These are phyloP conservation scores for Lepidochitona cinerea DNA, from an alignment of 2,888 invertebrate species.

Conservation along the genomic window DNA sequence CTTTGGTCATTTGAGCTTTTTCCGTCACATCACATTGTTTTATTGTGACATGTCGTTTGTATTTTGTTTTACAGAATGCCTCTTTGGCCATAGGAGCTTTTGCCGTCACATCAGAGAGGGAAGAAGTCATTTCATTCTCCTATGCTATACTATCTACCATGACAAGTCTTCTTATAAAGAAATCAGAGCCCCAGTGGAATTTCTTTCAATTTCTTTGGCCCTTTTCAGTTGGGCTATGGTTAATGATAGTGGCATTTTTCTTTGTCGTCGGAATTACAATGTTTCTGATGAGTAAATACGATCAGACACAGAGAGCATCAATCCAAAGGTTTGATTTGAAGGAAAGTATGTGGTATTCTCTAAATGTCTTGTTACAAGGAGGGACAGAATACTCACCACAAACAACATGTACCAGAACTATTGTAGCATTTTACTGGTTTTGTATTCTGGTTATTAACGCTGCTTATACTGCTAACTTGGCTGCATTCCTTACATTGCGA, in stretches of 20 bases:
- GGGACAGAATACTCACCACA: slow-evolving; percentile 58
- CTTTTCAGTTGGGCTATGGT: slow-evolving; percentile 46
- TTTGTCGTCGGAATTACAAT: slow-evolving; percentile 49
- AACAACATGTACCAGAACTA: slow-evolving; percentile 59
- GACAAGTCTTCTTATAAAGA: slow-evolving; percentile 48
- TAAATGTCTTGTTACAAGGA: slow-evolving; percentile 57
- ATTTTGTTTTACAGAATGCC: slow-evolving; percentile 42
- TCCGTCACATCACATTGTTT: no score
- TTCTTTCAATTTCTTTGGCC: slow-evolving; percentile 52
- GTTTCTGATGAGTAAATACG: slow-evolving; percentile 57
- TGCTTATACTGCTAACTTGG: slow-evolving; percentile 63
- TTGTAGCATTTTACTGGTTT: slow-evolving; percentile 63
- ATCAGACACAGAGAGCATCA: slow-evolving; percentile 46
- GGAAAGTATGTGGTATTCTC: slow-evolving; percentile 60
- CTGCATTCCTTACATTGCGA: slow-evolving; percentile 56
- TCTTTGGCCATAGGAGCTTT: slow-evolving; percentile 57
- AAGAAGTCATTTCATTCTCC: slow-evolving; percentile 55
- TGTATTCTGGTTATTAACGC: slow-evolving; percentile 59
- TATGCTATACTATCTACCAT: slow-evolving; percentile 56
- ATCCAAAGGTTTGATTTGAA: slow-evolving; percentile 56
- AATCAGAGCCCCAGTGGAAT: slow-evolving; percentile 44
- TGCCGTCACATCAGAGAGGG: slow-evolving; percentile 54
- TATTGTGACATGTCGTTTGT: neutral
- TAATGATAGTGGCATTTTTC: slow-evolving; percentile 52
- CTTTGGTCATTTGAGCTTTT: no score